Base-by-base conservation (phyloP, 2,797 vertebrate genomes). In the Enteromius treurensis region DNA sequence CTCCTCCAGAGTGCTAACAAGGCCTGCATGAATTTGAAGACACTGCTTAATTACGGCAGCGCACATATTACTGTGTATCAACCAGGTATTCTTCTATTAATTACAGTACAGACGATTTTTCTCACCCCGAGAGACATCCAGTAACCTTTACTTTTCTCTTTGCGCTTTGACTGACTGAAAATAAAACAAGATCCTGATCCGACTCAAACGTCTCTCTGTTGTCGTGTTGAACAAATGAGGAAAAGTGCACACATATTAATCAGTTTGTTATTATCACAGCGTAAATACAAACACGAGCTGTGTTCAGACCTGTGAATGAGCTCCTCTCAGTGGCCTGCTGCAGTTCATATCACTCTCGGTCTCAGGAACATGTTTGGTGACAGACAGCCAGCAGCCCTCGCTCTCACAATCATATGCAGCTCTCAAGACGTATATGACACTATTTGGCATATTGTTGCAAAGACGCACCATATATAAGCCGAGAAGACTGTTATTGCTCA, bases 41-140 rank as follows among this genome's bases (percentile, higher is more conserved):
- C 89, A 90, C 89, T 82, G 87, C 88, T 93, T 95, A 92, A 95
- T 95, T 94, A 93, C 87, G 91, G 19, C 88, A 88, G 84, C 90
- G 90, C 90, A 91, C 92, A 93, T 91, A 91, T 93, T 91, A 91
- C 90, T 89, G 86, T 87, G 90, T 87, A 91, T 91, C 92, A 92
- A 85, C 85, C 83, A 86, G 87, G 83, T 88, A 89, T 88, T 88
- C 87, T 84, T 84, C 86, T 89, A 91, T 92, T 91, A 94, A 94
- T 94, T 91, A 92, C 88, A 89, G 84, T 87, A 89, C 84, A 85
- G 86, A 90, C 71, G 84, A 89, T 92, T 87, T 87, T 83, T 86
- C 87, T 86, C 78, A 82, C 82, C 76, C 68, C 77, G 64, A 88
- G 64, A 88, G 86, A 77, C 84, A 86, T 87, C 86, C 91, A 92